Base-by-base conservation (phyloP, 2,888 invertebrate genomes). In the Campoplex capitator region DNA sequence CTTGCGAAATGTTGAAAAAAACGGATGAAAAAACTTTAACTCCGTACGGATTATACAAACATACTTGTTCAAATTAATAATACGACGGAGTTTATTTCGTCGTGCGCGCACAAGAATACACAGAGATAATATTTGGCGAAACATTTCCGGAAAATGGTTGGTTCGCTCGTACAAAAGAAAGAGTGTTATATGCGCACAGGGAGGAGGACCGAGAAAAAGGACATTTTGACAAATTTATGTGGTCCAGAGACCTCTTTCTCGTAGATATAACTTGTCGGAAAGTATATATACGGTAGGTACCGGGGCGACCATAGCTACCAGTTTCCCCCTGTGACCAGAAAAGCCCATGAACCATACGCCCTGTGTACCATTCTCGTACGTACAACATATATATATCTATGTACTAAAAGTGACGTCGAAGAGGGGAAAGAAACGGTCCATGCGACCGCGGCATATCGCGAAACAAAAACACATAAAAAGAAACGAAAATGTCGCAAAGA, bases 141-240 rank as follows among this genome's bases (percentile, higher is more conserved):
- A 73, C 62, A 73, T 81, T 81, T 81, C 67, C 68, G 77, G 71
- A 28, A 71, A 83, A 83, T 68, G 76, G 80, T 48, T 77, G 9
- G 65, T n/a, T 71, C 65, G 56, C 32, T 51, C 68, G 32, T 74
- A 56, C 65, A 56, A 45, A 73, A 67, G 51, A 65, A 42, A 58
- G 51, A 67, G 71, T 76, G 75, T 71, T 70, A 56, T 78, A 70
- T 65, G 79, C 73, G 28, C 38, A 84, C 79, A 77, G 80, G 65
- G 62, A 45, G 79, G 62, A 79, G 54, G 68, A 79, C 68, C 86
- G 70, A 82, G 85, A 65, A 76, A 88, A 83, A 83, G 80, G 89
- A 88, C 87, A 89, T 81, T 87, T 82, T 89, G 92, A 91, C 89
- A 92, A 92, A 92, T 92, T 92, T 91, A 92, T 92, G 91, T 91